Evolutionary conservation across 2,113 vertebrate species (phyloP).

Genomic region (Pollimyrus isidori): DNA sequence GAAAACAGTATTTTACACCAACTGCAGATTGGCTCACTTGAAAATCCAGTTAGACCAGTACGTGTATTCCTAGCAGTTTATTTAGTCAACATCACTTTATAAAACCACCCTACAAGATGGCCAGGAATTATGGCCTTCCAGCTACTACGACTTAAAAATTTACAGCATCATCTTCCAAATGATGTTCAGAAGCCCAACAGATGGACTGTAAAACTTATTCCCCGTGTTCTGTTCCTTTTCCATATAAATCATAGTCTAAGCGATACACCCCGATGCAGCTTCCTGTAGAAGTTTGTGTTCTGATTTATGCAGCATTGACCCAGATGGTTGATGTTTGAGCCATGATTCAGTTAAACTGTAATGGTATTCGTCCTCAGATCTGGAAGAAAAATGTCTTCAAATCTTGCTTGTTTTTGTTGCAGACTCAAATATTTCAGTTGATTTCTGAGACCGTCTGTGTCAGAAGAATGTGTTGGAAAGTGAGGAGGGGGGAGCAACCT

Average conservation of each 20-base stretch:
- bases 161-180: background rate
- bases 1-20: background rate
- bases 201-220: background rate
- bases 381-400: background rate
- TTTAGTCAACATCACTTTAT: background rate
- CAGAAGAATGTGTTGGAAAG: background rate
- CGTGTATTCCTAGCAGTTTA: background rate
- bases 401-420: background rate
- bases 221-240: background rate
- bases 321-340: background rate
- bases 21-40: background rate
- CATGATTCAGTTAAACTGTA: background rate
- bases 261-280: background rate
- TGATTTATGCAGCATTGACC: constrained; percentile 15
- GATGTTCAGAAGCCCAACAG: background rate
- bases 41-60: background rate
- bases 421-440: constrained; percentile 13
- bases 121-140: background rate
- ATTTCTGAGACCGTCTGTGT: constrained; percentile 13
- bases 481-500: background rate
- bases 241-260: background rate
- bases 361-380: background rate
- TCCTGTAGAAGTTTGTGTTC: constrained; percentile 6
- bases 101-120: background rate
- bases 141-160: background rate